phyloP scores from a whole-genome alignment of 2,797 vertebrate species.

The Chrosomus eos region DNA sequence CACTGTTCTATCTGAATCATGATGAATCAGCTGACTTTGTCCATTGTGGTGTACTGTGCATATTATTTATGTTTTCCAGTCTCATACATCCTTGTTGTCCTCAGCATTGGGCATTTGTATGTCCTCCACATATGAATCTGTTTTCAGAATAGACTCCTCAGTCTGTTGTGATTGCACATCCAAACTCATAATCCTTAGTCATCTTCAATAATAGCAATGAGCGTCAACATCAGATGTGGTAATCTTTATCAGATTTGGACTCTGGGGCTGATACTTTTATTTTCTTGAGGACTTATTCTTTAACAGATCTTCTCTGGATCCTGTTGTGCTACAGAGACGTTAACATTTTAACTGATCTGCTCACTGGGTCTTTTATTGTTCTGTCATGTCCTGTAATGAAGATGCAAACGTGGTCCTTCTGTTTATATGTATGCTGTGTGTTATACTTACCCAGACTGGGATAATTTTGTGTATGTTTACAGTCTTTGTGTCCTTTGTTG shows the following conservation, averaged over 20 bases:
- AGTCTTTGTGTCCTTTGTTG: constrained; percentile 9
- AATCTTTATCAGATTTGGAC: background rate
- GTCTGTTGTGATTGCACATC: background rate
- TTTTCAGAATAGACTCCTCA: background rate
- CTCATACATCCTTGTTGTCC: constrained; percentile 4
- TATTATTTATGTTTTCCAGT: constrained; percentile 69
- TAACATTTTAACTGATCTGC: constrained; percentile 58
- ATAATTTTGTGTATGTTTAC: constrained; percentile 10
- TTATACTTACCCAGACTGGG: constrained; percentile 52
- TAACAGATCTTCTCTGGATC: constrained; percentile 36
- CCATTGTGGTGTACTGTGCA: constrained; percentile 64
- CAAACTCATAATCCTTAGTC: background rate
- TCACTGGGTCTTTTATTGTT: constrained; percentile 57
- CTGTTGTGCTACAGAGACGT: constrained; percentile 32
- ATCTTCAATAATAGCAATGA: background rate
- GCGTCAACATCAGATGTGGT: background rate
- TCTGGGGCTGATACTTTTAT: background rate
- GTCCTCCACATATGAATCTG: constrained; percentile 12
- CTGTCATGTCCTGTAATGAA: constrained; percentile 55
- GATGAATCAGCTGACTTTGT: constrained; percentile 49
- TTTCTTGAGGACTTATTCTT: constrained; percentile 18
- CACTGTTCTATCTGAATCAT: constrained; percentile 51
- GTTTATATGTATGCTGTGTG: constrained; percentile 54
- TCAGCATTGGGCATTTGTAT: background rate
- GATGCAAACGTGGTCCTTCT: constrained; percentile 49